phyloP scores from a whole-genome alignment of 2,888 invertebrate species.

The Hirtodrosophila confusa region DNA sequence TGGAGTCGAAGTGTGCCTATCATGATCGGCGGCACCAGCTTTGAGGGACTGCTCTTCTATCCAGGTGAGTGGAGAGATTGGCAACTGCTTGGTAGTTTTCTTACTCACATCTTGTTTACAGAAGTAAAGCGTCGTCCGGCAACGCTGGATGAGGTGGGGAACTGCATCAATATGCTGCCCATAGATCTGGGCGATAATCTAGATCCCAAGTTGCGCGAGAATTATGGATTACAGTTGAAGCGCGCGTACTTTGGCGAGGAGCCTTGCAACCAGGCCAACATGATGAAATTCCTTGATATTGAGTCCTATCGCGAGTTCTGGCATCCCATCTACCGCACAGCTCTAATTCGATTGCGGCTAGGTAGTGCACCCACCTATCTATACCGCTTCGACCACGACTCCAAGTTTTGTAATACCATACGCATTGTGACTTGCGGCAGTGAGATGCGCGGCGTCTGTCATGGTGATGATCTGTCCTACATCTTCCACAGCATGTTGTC shows the following conservation, averaged over 20 bases:
- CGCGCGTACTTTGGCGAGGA: slow-evolving; percentile 77
- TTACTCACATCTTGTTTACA: background rate
- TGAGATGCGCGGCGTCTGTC: slow-evolving; percentile 78
- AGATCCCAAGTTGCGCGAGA: slow-evolving; percentile 61
- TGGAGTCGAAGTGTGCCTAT: slow-evolving; percentile 81
- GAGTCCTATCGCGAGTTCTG: slow-evolving; percentile 81
- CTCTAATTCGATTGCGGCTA: slow-evolving; percentile 68
- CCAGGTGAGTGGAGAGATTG: slow-evolving; percentile 49
- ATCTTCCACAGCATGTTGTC: slow-evolving; percentile 80
- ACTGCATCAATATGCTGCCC: slow-evolving; percentile 78
- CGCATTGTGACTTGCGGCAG: slow-evolving; percentile 78
- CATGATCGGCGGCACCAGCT: slow-evolving; percentile 76
- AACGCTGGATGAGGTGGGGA: slow-evolving; percentile 78
- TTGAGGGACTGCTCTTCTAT: slow-evolving; percentile 56
- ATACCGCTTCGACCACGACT: slow-evolving; percentile 83
- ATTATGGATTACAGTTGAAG: slow-evolving; percentile 71
- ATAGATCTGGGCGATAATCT: slow-evolving; percentile 65
- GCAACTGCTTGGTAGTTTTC: background rate
- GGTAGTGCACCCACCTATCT: slow-evolving; percentile 80
- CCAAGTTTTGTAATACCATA: slow-evolving; percentile 75
- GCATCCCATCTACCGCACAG: slow-evolving; percentile 81
- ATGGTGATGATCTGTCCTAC: slow-evolving; percentile 83
- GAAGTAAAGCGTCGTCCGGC: slow-evolving; percentile 79
- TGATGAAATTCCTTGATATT: slow-evolving; percentile 82
- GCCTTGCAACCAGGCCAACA: slow-evolving; percentile 79